Evolutionary conservation across 2,113 vertebrate species (phyloP), one percentile per base, ranked within the genome.

Genomic region (Xiphias gladius): DNA sequence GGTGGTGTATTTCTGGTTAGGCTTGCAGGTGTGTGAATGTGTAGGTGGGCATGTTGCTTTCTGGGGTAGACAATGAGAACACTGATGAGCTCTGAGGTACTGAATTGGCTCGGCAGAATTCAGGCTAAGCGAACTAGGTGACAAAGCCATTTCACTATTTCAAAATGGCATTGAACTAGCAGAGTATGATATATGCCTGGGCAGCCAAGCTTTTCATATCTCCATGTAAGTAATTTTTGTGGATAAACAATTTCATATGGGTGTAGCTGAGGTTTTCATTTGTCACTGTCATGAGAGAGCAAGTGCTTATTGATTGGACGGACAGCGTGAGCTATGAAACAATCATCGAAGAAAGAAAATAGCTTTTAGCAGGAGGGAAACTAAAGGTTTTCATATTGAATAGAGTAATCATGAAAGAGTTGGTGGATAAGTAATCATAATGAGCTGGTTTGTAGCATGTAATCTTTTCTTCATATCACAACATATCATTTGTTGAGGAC

Each of bases 261-360:
- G 50, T 62, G 82, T 70, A 80, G 79, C 64, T 75, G 84, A 86
- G 82, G 82, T 86, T 91, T 92, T 90, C 92, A 94, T 95, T 95
- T 91, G 88, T 95, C 95, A 95, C 87, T 94, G 94, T 94, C 94
- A 90, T 61, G 77, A 91, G 84, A 90, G 91, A 93, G 89, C 93
- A 94, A 95, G 87, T 86, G 83, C 87, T 91, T 95, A 96, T 96
- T 94, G 95, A 96, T 95, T 93, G 88, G 88, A 86, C 32, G 50
- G 90, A 90, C 87, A 89, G 89, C 26, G 52, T n/a, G 69, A 83
- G 86, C 89, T 57, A 86, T 88, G 86, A 89, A 92, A 92, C 89
- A 89, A 94, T 90, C 84, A 86, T 63, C 84, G 61, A 66, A 89
- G 87, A 88, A 77, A 87, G 86, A 91, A 80, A 89, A 89, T 85